Conservation (phyloP, 1,140 invertebrate species). For the Ericerus pela region DNA sequence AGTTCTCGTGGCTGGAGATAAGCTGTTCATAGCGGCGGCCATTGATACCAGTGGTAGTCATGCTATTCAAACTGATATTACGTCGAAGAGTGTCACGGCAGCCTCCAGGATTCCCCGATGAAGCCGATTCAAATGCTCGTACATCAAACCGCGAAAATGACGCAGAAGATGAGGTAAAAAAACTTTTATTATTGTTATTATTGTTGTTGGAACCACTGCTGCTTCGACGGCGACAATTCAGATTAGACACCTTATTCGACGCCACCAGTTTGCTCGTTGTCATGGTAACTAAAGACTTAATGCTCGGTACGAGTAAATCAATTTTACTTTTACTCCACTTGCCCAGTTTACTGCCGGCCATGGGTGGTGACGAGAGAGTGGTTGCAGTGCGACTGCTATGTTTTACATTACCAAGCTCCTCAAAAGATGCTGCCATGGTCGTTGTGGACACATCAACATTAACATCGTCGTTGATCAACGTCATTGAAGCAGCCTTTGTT, state of each 20-base stretch:
- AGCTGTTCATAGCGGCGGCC: not conserved
- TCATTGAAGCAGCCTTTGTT: too few relatives aligned
- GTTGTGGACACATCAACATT: too few relatives aligned
- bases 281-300: constrained; percentile 21
- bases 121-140: not conserved
- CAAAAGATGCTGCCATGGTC: too few relatives aligned
- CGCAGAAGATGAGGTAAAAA: too few relatives aligned
- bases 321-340: constrained; percentile 19
- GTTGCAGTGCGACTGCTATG: not conserved
- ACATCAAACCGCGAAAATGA: not conserved
- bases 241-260: constrained; percentile 13
- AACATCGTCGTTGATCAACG: too few relatives aligned
- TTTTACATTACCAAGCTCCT: too few relatives aligned
- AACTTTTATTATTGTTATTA: too few relatives aligned
- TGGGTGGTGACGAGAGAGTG: not conserved
- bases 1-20: not conserved
- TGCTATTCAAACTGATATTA: constrained; percentile 13
- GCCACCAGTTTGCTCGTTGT: constrained; percentile 17
- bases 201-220: not conserved
- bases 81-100: not conserved
- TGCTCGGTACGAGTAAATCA: constrained; percentile 19
- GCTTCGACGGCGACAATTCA: not conserved
- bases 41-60: constrained; percentile 7
- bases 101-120: too few relatives aligned
- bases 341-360: constrained; percentile 12